phyloP scores from a whole-genome alignment of 1,140 invertebrate genomes.

The Drosophila carrolli region DNA sequence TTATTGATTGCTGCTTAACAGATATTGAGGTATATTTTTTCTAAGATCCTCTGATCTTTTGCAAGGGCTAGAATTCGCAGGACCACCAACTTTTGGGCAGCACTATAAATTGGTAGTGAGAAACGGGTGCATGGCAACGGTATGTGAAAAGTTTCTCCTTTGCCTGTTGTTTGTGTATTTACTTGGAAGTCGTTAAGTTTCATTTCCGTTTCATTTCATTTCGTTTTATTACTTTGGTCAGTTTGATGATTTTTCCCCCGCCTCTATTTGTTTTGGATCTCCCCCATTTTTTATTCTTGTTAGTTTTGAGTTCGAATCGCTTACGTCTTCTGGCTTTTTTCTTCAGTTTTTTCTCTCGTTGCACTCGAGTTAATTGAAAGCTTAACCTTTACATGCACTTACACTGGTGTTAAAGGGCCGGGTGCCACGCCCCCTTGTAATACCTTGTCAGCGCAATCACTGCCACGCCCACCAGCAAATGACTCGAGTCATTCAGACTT shows the following conservation, averaged over 20 bases:
- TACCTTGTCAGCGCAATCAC: constrained; percentile 54
- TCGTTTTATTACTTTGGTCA: constrained; percentile 80
- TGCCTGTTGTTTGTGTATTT: constrained; percentile 75
- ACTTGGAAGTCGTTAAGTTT: constrained; percentile 78
- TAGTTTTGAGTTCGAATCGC: constrained; percentile 50
- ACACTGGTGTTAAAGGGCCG: constrained; percentile 15
- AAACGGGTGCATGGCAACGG: constrained; percentile 43
- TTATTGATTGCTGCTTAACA: too few species aligned
- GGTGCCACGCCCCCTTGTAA: constrained; percentile 40
- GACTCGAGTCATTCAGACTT: constrained; percentile 54
- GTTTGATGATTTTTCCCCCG: constrained; percentile 39
- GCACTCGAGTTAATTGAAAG: constrained; percentile 74
- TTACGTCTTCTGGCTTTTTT: constrained; percentile 19
- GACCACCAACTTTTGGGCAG: constrained; percentile 5
- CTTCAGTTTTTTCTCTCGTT: constrained; percentile 1
- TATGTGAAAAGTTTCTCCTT: constrained; percentile 71
- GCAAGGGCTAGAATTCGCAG: background rate
- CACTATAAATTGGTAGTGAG: constrained; percentile 24
- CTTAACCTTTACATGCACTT: constrained; percentile 66
- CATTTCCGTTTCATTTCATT: constrained; percentile 81
- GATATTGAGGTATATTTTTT: background rate
- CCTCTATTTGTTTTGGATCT: constrained; percentile 2
- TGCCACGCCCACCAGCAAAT: constrained; percentile 39
- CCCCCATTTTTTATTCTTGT: constrained; percentile 36
- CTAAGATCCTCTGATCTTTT: background rate